A percentile compares a stretch with the other conserved stretches of the same genome.
Evolutionary conservation across 2,113 vertebrate genomes (phyloP).

Genomic region (Syngnathus typhle): DNA sequence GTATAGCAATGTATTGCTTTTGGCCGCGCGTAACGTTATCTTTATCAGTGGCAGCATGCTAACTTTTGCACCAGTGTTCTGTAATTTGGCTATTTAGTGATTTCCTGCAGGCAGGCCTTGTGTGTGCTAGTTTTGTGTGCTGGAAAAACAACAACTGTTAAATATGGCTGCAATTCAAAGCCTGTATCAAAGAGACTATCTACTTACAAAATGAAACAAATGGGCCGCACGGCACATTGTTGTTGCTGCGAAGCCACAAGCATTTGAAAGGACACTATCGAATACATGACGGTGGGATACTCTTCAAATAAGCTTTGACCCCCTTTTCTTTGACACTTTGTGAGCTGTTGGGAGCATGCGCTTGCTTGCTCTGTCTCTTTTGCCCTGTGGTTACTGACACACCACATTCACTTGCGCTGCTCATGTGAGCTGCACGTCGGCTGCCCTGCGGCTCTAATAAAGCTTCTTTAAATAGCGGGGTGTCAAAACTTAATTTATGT

Average conservation of each 20-base stretch:
- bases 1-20: background rate
- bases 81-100: background rate
- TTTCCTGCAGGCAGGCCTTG: background rate
- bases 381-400: slow-evolving; percentile 33
- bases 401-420: slow-evolving; percentile 32
- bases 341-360: slow-evolving; percentile 6
- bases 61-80: background rate
- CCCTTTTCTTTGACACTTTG: background rate
- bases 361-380: slow-evolving; percentile 9
- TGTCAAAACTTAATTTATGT: slow-evolving; percentile 24
- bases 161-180: background rate
- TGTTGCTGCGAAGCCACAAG: background rate
- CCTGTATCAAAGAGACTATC: background rate
- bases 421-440: slow-evolving; percentile 38
- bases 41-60: background rate
- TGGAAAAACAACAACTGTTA: background rate
- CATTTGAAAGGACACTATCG: background rate
- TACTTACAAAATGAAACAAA: background rate
- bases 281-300: background rate
- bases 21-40: background rate
- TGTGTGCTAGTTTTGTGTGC: background rate
- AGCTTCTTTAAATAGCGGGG: slow-evolving; percentile 32
- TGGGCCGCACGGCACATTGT: background rate
- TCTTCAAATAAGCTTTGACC: background rate
- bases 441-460: slow-evolving; percentile 41